Evolutionary conservation across 2,888 invertebrate genomes (phyloP), one percentile per base, ranked within the genome.

Genomic region (Diplolepis rosae): DNA sequence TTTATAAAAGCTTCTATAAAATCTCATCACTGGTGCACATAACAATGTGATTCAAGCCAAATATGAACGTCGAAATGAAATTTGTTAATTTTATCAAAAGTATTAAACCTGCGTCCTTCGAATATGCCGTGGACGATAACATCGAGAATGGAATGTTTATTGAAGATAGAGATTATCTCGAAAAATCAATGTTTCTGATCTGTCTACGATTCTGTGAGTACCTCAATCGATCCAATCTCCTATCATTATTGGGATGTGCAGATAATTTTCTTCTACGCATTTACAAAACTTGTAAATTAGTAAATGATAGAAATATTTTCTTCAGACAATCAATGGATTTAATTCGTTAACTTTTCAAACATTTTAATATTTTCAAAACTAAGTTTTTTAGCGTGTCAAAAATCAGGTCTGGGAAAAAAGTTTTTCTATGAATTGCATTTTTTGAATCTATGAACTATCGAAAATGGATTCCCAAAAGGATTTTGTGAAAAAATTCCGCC

Each of bases 141-240:
- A 11, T 13, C 24, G 27, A 56, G 39, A 39, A 35, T 22, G 56
- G 32, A 39, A 56, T 56, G 56, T 56, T 56, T 39, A 39, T 32
- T 35, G 24, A 35, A 56, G 56, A 39, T 56, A 56, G 35, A 22
- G 22, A 18, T 35, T 56, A 56, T 56, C 56, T 45, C n/a, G 24
- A 13, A 56, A 32, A 56, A 56, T 54, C n/a, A 56, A 35, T 56
- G 24, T 35, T 56, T 13, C 35, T 56, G 24, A 35, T 35, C 35
- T 35, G 56, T 56, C 56, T 32, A 35, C 35, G 35, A 56, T 56
- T 56, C 56, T 56, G n/a, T 18, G 56, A 56, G 18, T 6, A 35
- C n/a, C 32, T 35, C 24, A 13, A 35, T 13, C 13, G 56, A 56
- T 56, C 7, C 13, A 6, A 39, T n/a, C n/a, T n/a, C n/a, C n/a